Conservation (phyloP, 2,113 vertebrate species). For the Alces alces region DNA sequence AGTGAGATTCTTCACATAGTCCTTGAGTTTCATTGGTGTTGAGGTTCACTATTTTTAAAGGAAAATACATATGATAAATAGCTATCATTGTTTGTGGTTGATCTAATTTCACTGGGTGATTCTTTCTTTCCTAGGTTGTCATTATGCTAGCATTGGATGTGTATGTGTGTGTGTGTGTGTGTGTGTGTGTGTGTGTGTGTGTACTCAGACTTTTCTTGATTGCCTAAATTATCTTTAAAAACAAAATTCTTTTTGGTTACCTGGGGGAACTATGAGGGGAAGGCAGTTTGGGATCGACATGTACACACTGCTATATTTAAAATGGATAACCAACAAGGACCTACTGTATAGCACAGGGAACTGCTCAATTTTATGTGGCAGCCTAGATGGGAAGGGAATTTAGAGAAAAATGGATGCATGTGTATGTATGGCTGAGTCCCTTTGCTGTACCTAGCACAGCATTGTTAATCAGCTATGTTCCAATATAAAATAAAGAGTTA, state of each 20-base stretch:
- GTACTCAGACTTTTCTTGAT: not conserved
- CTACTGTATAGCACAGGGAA: not conserved
- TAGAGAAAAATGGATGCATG: not conserved
- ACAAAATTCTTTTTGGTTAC: not conserved
- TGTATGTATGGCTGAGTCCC: not conserved
- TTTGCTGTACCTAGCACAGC: not conserved
- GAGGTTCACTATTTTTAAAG: not conserved
- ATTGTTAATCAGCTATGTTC: not conserved
- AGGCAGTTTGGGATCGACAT: not conserved
- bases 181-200: too few species aligned
- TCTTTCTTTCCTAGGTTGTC: not conserved
- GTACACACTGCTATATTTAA: not conserved
- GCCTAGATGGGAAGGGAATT: not conserved
- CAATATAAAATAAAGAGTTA: not conserved
- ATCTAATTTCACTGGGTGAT: not conserved
- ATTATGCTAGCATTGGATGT: not conserved
- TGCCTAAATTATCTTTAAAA: not conserved
- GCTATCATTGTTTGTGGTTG: not conserved
- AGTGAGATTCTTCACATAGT: not conserved
- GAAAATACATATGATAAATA: not conserved
- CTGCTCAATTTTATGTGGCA: not conserved
- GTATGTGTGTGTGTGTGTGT: too few species aligned
- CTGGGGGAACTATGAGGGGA: not conserved
- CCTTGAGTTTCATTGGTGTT: not conserved
- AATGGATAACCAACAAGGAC: not conserved